Conservation (phyloP, 2,888 invertebrate genomes). For the Macrosoma leucophasiata region DNA sequence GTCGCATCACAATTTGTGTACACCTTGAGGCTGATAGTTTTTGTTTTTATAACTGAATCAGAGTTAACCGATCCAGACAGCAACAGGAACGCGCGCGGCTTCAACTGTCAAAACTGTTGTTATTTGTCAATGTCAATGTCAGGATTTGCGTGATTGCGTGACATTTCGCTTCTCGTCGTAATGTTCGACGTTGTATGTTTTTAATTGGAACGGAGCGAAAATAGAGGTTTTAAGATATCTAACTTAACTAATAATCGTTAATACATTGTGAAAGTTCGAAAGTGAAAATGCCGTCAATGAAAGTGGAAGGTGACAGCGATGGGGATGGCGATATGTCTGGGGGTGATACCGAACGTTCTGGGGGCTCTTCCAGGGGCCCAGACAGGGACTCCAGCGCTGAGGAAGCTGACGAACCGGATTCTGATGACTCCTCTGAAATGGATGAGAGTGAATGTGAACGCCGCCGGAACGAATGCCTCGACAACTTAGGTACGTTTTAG, state of each 20-base stretch:
- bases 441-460: conserved; percentile 94
- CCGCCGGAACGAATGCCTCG: conserved; percentile 86
- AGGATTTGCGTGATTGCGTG: no score
- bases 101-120: no score
- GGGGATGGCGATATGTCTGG: conserved; percentile 81
- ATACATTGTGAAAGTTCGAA: background rate
- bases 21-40: conserved; percentile 2
- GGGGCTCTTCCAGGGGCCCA: conserved; percentile 79
- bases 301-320: conserved; percentile 78
- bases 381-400: conserved; percentile 84
- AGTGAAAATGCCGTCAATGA: conserved; percentile 79
- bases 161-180: background rate
- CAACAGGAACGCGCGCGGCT: no score
- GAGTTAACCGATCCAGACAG: no score
- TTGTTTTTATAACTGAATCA: no score
- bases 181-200: conserved; percentile 22
- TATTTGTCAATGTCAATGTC: no score
- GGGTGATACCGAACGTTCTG: conserved; percentile 81
- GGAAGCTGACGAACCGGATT: conserved; percentile 86
- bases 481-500: conserved; percentile 80
- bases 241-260: background rate
- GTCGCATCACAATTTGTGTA: background rate
- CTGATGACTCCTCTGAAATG: conserved; percentile 92
- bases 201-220: conserved; percentile 22
- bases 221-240: no score